Evolutionary conservation across 2,113 vertebrate species (phyloP).

Genomic region (Callionymus lyra): DNA sequence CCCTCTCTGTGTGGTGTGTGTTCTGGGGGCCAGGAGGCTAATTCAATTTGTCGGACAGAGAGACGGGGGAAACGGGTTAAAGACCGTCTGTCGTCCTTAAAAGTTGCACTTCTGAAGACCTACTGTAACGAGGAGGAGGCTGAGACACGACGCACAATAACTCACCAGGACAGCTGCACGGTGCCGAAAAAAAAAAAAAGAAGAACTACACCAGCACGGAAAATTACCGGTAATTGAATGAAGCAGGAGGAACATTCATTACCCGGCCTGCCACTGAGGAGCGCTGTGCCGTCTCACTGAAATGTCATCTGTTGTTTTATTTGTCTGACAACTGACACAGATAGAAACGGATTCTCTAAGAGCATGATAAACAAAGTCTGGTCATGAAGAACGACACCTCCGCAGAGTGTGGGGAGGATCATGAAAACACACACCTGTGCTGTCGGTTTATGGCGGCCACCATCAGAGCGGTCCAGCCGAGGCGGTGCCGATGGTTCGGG

Average conservation of each 20-base stretch:
- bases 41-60: constrained; percentile 65
- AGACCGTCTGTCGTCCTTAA: constrained; percentile 58
- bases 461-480: constrained; percentile 93
- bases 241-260: too few species aligned
- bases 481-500: constrained; percentile 77
- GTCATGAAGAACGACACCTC: too few species aligned
- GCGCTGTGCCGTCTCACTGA: too few species aligned
- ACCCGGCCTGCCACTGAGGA: too few species aligned
- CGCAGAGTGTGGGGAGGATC: neutral
- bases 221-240: neutral
- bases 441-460: constrained; percentile 85
- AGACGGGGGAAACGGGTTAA: constrained; percentile 42
- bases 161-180: constrained; percentile 26
- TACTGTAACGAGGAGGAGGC: constrained; percentile 42
- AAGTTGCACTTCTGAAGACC: constrained; percentile 55
- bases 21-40: constrained; percentile 64
- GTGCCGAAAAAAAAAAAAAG: too few species aligned
- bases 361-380: too few species aligned
- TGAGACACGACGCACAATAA: constrained; percentile 12
- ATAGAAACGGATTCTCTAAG: too few species aligned
- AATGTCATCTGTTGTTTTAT: too few species aligned
- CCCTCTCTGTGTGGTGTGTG: constrained; percentile 58
- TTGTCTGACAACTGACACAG: too few species aligned
- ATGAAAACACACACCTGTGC: constrained; percentile 67
- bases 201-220: constrained; percentile 3